These are phyloP conservation scores for Rutpela maculata DNA, from an alignment of 2,888 invertebrate genomes.

Conservation along the genomic window DNA sequence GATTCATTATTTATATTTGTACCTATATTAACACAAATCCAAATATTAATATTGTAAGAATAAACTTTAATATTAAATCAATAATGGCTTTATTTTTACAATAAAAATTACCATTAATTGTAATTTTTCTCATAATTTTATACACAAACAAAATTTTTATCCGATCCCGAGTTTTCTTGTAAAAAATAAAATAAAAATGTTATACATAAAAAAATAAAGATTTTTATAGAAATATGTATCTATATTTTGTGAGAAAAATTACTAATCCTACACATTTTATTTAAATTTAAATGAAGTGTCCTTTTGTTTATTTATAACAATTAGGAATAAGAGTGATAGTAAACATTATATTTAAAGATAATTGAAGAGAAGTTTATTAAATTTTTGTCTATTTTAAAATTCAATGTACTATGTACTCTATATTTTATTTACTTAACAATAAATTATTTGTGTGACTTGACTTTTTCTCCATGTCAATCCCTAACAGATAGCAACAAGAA, in stretches of 20 bases:
- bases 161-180: slow-evolving; percentile 38
- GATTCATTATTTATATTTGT: slow-evolving; percentile 36
- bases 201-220: slow-evolving; percentile 33
- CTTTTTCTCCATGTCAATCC: neutral
- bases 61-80: slow-evolving; percentile 22
- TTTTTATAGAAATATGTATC: slow-evolving; percentile 39
- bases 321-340: slow-evolving; percentile 64
- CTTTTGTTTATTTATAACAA: slow-evolving; percentile 64
- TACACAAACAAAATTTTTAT: slow-evolving; percentile 41
- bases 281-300: slow-evolving; percentile 63
- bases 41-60: slow-evolving; percentile 33
- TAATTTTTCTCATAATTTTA: slow-evolving; percentile 48
- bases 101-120: slow-evolving; percentile 35
- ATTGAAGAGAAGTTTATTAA: slow-evolving; percentile 58
- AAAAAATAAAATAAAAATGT: slow-evolving; percentile 37
- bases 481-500: too few species aligned
- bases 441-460: slow-evolving; percentile 67
- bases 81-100: slow-evolving; percentile 36
- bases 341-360: slow-evolving; percentile 62
- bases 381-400: slow-evolving; percentile 67
- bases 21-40: slow-evolving; percentile 30
- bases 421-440: slow-evolving; percentile 68
- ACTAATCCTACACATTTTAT: slow-evolving; percentile 44
- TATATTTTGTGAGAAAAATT: slow-evolving; percentile 52
- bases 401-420: slow-evolving; percentile 68